Evolutionary conservation across 2,113 vertebrate species (phyloP), one percentile per base, ranked within the genome.

Genomic region (Cyanoliseus patagonus): DNA sequence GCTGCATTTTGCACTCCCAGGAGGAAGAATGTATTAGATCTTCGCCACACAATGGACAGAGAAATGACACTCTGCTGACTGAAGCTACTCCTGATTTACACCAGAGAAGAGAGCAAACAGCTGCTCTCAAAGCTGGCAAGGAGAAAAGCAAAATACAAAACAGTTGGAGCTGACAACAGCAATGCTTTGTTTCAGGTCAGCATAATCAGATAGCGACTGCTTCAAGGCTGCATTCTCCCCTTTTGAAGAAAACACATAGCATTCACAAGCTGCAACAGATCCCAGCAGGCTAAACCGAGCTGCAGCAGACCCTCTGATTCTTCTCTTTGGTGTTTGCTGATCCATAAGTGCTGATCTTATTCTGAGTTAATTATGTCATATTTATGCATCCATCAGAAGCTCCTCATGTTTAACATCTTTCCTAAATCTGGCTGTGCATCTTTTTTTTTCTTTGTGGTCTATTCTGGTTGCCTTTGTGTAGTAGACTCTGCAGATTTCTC

Each of bases 181-280:
- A 47, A 33, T 66, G 41, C 51, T 93, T 95, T 86, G 17, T 83
- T 96, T 96, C 73, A 92, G 88, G 92, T 97, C 92, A 84, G 47
- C 85, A 67, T 46, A 94, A 94, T 75, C 55, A 95, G 70, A 92
- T 47, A 95, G 90, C 2, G 91, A 74, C 31, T 53, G 86, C 76
- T 95, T 92, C 75, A 90, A 92, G 57, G 62, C 24, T 96, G 37
- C 41, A 19, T n/a, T 97, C 28, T 93, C 28, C 47, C 22, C 17
- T 96, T 97, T 93, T 90, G 87, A 96, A 91, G 84, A 92, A 53
- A 92, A 46, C 44, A 67, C 63, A 69, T 2, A 42, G 11, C 13
- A 31, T 66, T 57, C 39, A 39, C 1, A 7, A 84, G 44, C 39
- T 62, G 28, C 44, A 79, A 24, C 44, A 92, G 46, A 83, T 51